Conservation (phyloP, 1,140 invertebrate species). For the Zaprionus africanus region DNA sequence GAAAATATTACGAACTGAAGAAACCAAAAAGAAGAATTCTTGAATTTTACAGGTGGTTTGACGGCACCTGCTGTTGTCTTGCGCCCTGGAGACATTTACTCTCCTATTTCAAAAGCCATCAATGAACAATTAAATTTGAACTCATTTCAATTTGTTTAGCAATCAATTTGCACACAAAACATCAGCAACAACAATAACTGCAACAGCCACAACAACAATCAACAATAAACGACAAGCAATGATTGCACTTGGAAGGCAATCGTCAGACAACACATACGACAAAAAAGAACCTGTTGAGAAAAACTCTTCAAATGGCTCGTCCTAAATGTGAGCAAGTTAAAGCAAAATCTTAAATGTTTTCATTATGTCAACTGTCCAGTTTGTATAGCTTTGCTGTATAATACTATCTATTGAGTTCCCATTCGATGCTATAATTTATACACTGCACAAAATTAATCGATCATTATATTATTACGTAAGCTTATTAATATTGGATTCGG, state of each 20-base stretch:
- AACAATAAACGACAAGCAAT: constrained; percentile 32
- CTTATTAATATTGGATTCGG: constrained; percentile 44
- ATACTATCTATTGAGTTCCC: constrained; percentile 26
- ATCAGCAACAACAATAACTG: constrained; percentile 16
- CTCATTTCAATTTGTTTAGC: constrained; percentile 29
- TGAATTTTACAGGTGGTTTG: constrained; percentile 78
- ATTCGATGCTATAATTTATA: constrained; percentile 18
- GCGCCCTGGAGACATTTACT: constrained; percentile 66
- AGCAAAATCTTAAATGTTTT: constrained; percentile 55
- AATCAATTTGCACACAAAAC: constrained; percentile 24
- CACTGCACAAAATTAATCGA: not conserved
- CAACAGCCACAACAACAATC: constrained; percentile 29
- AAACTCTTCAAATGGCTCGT: constrained; percentile 28
- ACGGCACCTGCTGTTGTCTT: constrained; percentile 72
- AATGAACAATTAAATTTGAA: constrained; percentile 42
- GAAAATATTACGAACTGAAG: constrained; percentile 21
- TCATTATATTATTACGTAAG: constrained; percentile 21
- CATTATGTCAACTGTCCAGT: constrained; percentile 56
- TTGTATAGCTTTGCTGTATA: constrained; percentile 64
- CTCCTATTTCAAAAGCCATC: constrained; percentile 59
- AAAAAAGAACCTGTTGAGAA: constrained; percentile 14
- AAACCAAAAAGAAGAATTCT: constrained; percentile 73
- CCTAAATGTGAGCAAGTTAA: constrained; percentile 71
- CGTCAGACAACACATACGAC: constrained; percentile 17
- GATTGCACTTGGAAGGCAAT: constrained; percentile 57